Conservation (phyloP, 2,888 invertebrate genomes). For the Ophion ellenae region DNA sequence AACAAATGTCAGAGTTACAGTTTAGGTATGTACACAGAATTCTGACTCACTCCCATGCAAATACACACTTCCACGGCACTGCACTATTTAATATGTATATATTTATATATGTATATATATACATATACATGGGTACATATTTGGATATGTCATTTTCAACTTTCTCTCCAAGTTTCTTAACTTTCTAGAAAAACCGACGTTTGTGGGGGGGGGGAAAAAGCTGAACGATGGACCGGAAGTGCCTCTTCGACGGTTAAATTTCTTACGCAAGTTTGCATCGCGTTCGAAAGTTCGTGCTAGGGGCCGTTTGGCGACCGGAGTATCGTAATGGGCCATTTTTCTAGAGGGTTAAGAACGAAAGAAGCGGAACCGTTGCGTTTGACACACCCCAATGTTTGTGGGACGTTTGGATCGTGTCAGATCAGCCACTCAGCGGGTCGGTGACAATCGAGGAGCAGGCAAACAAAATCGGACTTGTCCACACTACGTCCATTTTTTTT, state of each 20-base stretch:
- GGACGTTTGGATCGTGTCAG: not conserved
- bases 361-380: not conserved
- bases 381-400: not conserved
- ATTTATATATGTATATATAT: conserved; percentile 49
- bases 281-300: too few species aligned
- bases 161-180: not conserved
- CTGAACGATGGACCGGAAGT: too few species aligned
- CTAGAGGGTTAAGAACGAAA: conserved; percentile 8
- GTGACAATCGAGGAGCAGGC: not conserved
- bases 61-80: conserved; percentile 73
- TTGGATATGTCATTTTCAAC: conserved; percentile 15
- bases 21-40: conserved; percentile 80
- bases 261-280: too few species aligned
- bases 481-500: too few species aligned
- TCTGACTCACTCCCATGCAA: conserved; percentile 77
- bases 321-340: not conserved
- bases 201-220: not conserved
- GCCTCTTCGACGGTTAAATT: too few species aligned
- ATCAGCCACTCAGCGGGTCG: conserved; percentile 4
- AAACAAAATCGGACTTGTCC: too few species aligned
- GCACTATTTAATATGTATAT: conserved; percentile 53
- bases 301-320: not conserved
- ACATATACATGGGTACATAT: conserved; percentile 36
- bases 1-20: conserved; percentile 81
- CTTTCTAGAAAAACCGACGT: not conserved